phyloP scores from a whole-genome alignment of 2,888 invertebrate species.

The Quadriops clusia region DNA sequence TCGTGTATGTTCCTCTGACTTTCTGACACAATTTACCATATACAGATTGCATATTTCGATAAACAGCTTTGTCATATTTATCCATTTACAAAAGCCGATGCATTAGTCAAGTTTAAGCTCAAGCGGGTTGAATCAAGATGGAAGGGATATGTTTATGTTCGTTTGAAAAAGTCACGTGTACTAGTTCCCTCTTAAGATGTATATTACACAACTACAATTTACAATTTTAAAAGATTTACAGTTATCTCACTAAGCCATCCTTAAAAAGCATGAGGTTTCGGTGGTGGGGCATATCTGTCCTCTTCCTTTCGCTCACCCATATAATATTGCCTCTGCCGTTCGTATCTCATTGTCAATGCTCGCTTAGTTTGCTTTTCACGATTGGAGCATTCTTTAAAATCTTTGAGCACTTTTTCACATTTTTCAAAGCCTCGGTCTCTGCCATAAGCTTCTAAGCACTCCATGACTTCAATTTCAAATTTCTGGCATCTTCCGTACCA shows the following conservation, averaged over 20 bases:
- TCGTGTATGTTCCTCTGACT: too few species aligned
- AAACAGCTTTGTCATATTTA: too few species aligned
- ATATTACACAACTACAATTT: background rate
- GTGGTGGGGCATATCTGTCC: slow-evolving; percentile 42
- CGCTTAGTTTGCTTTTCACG: slow-evolving; percentile 48
- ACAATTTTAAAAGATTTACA: slow-evolving; percentile 1
- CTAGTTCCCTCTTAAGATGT: too few species aligned
- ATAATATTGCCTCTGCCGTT: slow-evolving; percentile 48
- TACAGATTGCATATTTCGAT: too few species aligned
- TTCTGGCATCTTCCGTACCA: slow-evolving; percentile 51
- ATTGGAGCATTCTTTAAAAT: slow-evolving; percentile 59
- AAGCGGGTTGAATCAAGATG: background rate
- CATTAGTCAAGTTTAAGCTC: background rate
- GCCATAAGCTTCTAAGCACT: slow-evolving; percentile 75
- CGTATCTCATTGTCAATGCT: slow-evolving; percentile 48
- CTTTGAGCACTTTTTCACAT: slow-evolving; percentile 51
- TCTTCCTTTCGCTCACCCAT: slow-evolving; percentile 45
- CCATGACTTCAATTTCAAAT: slow-evolving; percentile 57
- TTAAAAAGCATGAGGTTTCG: slow-evolving; percentile 48
- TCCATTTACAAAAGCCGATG: background rate
- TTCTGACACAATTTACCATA: too few species aligned
- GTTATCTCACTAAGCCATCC: slow-evolving; percentile 3
- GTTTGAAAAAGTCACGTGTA: too few species aligned
- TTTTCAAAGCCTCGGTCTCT: slow-evolving; percentile 48
- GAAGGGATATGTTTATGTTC: too few species aligned